These are phyloP conservation scores for Drosophila helvetica DNA, from an alignment of 2,888 invertebrate genomes.

Conservation along the genomic window DNA sequence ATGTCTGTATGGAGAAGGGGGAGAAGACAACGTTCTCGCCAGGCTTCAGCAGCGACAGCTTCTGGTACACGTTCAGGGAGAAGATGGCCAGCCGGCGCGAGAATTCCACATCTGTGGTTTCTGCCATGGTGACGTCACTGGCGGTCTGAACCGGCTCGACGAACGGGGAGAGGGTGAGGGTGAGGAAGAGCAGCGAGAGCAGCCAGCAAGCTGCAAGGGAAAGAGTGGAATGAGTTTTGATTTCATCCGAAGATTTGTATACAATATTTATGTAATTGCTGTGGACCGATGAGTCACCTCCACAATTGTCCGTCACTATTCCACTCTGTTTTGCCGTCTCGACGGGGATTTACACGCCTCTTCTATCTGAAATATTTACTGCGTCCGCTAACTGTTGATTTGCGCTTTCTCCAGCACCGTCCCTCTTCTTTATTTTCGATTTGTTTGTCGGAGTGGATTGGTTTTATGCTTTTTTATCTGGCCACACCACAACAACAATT, in stretches of 20 bases:
- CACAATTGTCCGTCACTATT: conserved; percentile 33
- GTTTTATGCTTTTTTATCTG: conserved; percentile 8
- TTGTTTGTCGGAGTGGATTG: conserved; percentile 1
- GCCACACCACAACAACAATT: conserved; percentile 14
- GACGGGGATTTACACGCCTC: conserved; percentile 21
- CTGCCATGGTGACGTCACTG: conserved; percentile 49
- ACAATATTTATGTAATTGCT: conserved; percentile 65
- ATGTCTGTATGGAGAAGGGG: conserved; percentile 90
- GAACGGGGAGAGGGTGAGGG: conserved; percentile 17
- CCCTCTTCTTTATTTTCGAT: conserved; percentile 9
- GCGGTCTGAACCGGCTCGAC: conserved; percentile 3
- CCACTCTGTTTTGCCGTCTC: conserved; percentile 61
- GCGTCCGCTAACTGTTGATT: conserved; percentile 8
- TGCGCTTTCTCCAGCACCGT: conserved; percentile 23
- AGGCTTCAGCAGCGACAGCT: conserved; percentile 78
- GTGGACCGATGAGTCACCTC: conserved; percentile 69
- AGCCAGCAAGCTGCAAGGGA: conserved; percentile 47
- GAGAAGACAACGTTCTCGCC: conserved; percentile 89
- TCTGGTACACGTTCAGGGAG: conserved; percentile 59
- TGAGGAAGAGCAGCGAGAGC: conserved; percentile 48
- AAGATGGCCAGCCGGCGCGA: conserved; percentile 61
- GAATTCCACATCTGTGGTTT: conserved; percentile 52
- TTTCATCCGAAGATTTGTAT: conserved; percentile 40
- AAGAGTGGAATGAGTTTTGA: conserved; percentile 15
- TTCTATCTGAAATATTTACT: conserved; percentile 27